Evolutionary conservation across 2,888 invertebrate genomes (phyloP), one percentile per base, ranked within the genome.

Genomic region (Sarcophaga rosellei): DNA sequence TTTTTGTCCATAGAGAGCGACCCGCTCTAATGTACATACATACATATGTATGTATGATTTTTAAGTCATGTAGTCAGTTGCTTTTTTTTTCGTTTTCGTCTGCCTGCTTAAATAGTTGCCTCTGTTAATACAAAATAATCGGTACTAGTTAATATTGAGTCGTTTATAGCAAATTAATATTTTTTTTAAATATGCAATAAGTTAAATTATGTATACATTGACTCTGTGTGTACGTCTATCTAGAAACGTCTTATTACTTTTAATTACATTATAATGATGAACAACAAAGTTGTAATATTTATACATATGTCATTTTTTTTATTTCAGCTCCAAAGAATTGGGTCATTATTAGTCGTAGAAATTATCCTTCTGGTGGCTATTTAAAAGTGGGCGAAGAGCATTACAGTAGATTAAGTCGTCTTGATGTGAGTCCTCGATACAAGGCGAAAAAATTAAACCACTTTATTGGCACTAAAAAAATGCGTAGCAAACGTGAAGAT

Each of bases 321-420:
- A 69, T 90, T 90, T 15, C 89, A 92, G 92, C 86, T 89, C 85
- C 79, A 21, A 92, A 90, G 87, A n/a, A 90, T 74, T 88, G 88
- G 15, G 90, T 91, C 21, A 88, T 86, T 21, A 88, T 92, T n/a
- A 90, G 90, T 12, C 90, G 92, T 8, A 91, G 92, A 70, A 90
- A 85, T 23, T 92, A 89, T 82, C 92, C 92, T 17, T 81, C 68
- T 3, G 93, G 93, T 77, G 93, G 92, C 66, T 92, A 93, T 78
- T 88, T 92, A 8, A 92, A 91, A 89, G 91, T 92, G 53, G 91
- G 88, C 35, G 89, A 83, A 68, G 85, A 89, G 2, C 92, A 92
- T 81, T 92, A 89, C 63, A 88, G 90, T 47, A 90, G 87, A 44
- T 89, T 92, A 8, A 91, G 90, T 69, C 85, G 89, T 17, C 84